Evolutionary conservation across 2,113 vertebrate species (phyloP), one percentile per base, ranked within the genome.

Genomic region (Aramus guarauna): DNA sequence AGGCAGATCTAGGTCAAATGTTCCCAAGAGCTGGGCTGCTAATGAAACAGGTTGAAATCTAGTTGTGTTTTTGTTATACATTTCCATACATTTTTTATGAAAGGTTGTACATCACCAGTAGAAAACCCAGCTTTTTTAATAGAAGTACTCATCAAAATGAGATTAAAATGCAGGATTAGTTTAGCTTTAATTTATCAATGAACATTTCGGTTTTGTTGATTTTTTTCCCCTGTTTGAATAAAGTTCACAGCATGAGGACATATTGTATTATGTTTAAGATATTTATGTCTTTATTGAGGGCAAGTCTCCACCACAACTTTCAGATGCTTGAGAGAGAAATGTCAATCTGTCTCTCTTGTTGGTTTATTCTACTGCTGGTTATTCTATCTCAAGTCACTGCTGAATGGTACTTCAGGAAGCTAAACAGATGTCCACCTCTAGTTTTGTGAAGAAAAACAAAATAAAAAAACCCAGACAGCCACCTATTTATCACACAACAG

Each of bases 1-100:
- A 87, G 69, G 81, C 76, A 94, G 55, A 93, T 93, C 78, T 95
- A 90, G 94, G 95, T 96, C 95, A 96, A 92, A 83, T 63, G 20
- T 55, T 97, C 93, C 85, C 87, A 85, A 67, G 93, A 85, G 85
- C 53, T 63, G 29, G 15, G 45, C 24, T 94, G 68, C 73, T 97
- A 96, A 91, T 92, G 80, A 95, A 93, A 95, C 43, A 91, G 56
- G 86, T 94, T 72, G 48, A 89, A 95, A 81, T 72, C 27, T 67
- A 83, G 67, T 90, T 89, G n/a, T 19, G 3, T 64, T 91, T 87
- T 93, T 39, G 62, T 89, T 85, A 60, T 30, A 89, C 21, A 75
- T 87, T 88, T 88, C 36, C 69, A 78, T 94, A 62, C 27, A 91
- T 89, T 79, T 96, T 96, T 95, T 9, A 95, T 90, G 77, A 77